Evolutionary conservation across 2,888 invertebrate genomes (phyloP), one percentile per base, ranked within the genome.

Genomic region (Rutpela maculata): DNA sequence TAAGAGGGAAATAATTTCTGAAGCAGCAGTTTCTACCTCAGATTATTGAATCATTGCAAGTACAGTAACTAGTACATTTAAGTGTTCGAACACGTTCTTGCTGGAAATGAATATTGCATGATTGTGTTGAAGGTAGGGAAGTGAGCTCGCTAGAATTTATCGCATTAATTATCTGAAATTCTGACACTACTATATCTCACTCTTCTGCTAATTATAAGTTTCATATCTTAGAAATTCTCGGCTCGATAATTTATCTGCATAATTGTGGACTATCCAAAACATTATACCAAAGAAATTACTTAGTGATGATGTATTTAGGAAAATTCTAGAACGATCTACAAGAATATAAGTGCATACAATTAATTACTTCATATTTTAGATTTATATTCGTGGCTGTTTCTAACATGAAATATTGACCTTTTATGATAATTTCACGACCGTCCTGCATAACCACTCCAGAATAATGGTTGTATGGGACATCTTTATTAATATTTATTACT

Each of bases 161-260:
- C 81, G 82, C 80, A 81, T 83, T 84, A 84, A 84, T 84, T 84
- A 83, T 83, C 80, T 77, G 80, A 80, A 82, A 84, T 82, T 82
- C 78, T 81, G 82, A 82, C 82, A 80, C 71, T 78, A 73, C 81
- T 81, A 83, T 59, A 18, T 82, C 82, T 79, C 71, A 83, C 78
- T 77, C 76, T 79, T 78, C 77, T 74, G 76, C 80, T 82, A 82
- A 82, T 81, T 82, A 80, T 77, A 80, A 80, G 79, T 82, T 81
- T 75, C 81, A 81, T 82, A 82, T 82, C 82, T 78, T 77, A 77
- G 80, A 78, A 77, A 76, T 79, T 81, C 78, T 74, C 77, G 79
- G 77, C 70, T 81, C 78, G 78, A 78, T 82, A 81, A 82, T 79
- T 82, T 76, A 80, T 62, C 38, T 66, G 56, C 22, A 63, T 67